Base-by-base conservation (phyloP, 2,888 invertebrate genomes). In the Orthonevra nobilis region DNA sequence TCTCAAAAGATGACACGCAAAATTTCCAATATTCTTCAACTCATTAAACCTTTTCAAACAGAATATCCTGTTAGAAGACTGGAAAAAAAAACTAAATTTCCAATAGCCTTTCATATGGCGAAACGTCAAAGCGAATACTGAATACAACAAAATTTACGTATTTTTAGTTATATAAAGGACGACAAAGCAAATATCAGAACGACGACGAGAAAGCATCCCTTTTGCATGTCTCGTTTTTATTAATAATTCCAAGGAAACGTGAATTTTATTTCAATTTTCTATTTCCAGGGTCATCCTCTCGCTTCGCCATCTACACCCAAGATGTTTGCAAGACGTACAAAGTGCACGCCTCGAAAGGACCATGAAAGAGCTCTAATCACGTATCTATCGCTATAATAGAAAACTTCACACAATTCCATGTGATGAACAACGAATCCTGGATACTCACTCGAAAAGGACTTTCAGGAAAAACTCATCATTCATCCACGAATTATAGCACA, bases 341-440 rank as follows among this genome's bases (percentile, higher is more conserved):
- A 52, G 10, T 19, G 26, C 9, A 42, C 32, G 3, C 60, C 44
- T n/a, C 23, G 4, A 58, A 52, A 48, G 32, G 34, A 52, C 70
- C 61, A 56, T 70, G 42, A 63, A 70, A 58, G 50, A 56, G 56
- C 70, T 58, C 64, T 61, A 72, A 77, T 72, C 77, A 77, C 77
- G 77, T 77, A 77, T 30, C 42, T 26, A 60, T 32, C n/a, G n/a
- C n/a, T 77, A 60, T 77, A 77, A 66, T 42, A 66, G 60, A 66
- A 77, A 66, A 77, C 69, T 66, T 72, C 77, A 46, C 77, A 77
- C 72, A 72, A 77, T 77, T 77, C 60, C 64, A 38, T 60, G 40
- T 32, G 52, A 54, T 66, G 54, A 64, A 50, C 48, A 64, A 58
- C 48, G 56, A 61, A 19, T 14, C 36, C 40, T 42, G 68, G 74